Evolutionary conservation across 2,888 invertebrate genomes (phyloP).

Genomic region (Ephialtes manifestator): DNA sequence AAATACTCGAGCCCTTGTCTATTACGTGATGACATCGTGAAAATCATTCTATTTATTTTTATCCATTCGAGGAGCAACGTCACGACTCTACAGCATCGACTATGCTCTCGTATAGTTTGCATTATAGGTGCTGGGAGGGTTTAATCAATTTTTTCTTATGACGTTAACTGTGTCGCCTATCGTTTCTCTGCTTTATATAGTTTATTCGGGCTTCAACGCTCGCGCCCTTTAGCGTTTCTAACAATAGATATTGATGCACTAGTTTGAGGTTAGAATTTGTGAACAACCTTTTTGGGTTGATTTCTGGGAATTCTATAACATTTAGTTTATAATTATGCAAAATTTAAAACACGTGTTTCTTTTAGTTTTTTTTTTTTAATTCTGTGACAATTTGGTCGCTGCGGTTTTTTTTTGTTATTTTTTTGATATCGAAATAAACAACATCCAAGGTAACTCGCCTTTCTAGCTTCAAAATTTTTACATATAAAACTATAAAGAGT

Average conservation of each 20-base stretch:
- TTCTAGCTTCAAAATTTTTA: too few species aligned
- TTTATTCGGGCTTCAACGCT: not conserved
- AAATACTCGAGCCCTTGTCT: constrained; percentile 12
- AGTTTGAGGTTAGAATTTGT: constrained; percentile 30
- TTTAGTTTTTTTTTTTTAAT: too few species aligned
- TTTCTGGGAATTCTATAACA: constrained; percentile 6
- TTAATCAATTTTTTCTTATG: constrained; percentile 19
- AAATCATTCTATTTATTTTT: constrained; percentile 26
- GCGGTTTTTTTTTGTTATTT: not conserved
- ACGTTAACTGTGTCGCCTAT: not conserved
- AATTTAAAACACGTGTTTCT: too few species aligned
- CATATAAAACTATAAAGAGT: too few species aligned
- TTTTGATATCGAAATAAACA: not conserved
- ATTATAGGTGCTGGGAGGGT: not conserved
- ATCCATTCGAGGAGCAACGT: not conserved
- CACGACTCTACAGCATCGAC: not conserved
- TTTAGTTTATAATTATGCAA: constrained; percentile 6
- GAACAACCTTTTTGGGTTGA: not conserved
- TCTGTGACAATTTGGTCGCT: too few species aligned
- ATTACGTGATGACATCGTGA: constrained; percentile 10
- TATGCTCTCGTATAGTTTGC: not conserved
- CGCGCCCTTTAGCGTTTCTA: not conserved
- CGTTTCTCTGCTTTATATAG: constrained; percentile 3
- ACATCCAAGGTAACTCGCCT: too few species aligned
- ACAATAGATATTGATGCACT: not conserved